Evolutionary conservation across 37 sponge, comb jelly and placozoan genomes (phyloP), one percentile per base, ranked within the genome.

Genomic region (Amphimedon queenslandica): DNA sequence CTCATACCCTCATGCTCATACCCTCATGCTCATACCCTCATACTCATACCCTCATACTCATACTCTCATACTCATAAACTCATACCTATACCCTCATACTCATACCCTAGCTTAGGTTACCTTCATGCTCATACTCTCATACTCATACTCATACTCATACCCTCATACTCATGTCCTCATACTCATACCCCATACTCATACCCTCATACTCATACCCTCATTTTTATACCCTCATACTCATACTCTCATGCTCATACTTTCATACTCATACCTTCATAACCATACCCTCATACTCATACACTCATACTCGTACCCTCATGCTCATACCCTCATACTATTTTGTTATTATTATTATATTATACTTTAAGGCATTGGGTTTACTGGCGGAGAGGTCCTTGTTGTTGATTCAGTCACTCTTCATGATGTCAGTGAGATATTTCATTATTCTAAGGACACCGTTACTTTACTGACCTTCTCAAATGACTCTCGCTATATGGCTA

Each of bases 401-500:
- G 25, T 98, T 69, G 93, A 94, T 66, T 61, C 84, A 27, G 69
- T 89, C 63, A 84, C 88, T 1, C 79, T 98, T 40, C 70, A 86
- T 13, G 87, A 88, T 58, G 76, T 80, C 23, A 70, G 79, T 72
- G 67, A 63, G 1, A 76, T 81, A 1, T 92, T 94, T 40, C 77
- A 63, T 69, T 89, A 80, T 72, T 83, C 95, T 35, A 82, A 83
- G 38, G 93, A 89, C 75, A 73, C 79, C 39, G 74, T 98, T 69
- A 89, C 95, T 31, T 90, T 92, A 38, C 40, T 94, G 51, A 63
- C 83, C 4, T 98, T 98, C 87, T 98, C 99, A n/a, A 90, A 88
- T 51, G 95, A 98, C 58, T 85, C 93, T 27, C 47, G 25, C 2
- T 92, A 80, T 80, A 75, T 98, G 41, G 95, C 99, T 29, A 92